Conservation (phyloP, 2,888 invertebrate species). For the Apodemia duryi region DNA sequence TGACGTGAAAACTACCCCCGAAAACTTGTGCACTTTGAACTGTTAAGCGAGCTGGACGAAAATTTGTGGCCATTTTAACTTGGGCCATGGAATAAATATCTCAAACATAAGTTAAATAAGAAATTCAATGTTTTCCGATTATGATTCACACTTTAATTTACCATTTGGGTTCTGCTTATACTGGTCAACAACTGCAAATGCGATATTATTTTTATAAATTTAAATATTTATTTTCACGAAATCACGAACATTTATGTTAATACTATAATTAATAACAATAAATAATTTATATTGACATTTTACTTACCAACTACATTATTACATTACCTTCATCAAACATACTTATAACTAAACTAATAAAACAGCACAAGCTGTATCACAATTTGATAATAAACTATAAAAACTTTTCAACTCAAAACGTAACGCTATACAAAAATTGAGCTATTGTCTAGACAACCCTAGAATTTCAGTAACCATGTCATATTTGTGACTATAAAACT, state of each 20-base stretch:
- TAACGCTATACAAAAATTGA: slow-evolving; percentile 60
- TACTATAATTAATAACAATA: slow-evolving; percentile 43
- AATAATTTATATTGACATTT: slow-evolving; percentile 55
- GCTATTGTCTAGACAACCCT: slow-evolving; percentile 76
- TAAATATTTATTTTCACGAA: not conserved
- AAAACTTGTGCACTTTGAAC: too few species aligned
- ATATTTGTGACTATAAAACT: slow-evolving; percentile 32
- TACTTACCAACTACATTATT: slow-evolving; percentile 52
- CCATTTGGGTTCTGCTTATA: too few species aligned
- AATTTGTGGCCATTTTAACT: too few species aligned
- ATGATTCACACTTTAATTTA: too few species aligned
- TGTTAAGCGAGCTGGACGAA: too few species aligned
- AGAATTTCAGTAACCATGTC: slow-evolving; percentile 73
- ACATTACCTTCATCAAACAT: slow-evolving; percentile 56
- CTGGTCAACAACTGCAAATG: too few species aligned
- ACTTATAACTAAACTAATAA: slow-evolving; percentile 53
- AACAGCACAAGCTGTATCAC: slow-evolving; percentile 69
- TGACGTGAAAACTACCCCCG: too few species aligned
- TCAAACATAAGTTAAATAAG: too few species aligned
- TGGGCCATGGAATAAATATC: too few species aligned
- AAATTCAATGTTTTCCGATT: too few species aligned
- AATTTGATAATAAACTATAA: slow-evolving; percentile 57
- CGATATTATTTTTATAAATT: too few species aligned
- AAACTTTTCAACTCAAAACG: slow-evolving; percentile 56
- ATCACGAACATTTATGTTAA: slow-evolving; percentile 43